Percentiles rank a stretch among this genome's conserved stretches.
phyloP scores from a whole-genome alignment of 2,888 invertebrate species.

The Drosophila quasianomalipes region DNA sequence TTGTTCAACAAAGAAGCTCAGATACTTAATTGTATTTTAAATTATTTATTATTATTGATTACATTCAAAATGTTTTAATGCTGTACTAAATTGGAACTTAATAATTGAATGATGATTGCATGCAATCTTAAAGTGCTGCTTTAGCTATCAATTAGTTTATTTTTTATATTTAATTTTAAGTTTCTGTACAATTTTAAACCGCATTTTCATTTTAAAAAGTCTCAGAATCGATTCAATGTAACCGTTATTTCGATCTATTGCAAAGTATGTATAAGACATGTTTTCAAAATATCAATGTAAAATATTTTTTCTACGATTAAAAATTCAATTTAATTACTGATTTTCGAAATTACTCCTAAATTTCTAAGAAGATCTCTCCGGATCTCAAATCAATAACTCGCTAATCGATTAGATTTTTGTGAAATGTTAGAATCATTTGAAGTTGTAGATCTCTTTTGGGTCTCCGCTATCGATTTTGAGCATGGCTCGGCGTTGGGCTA shows the following conservation, averaged over 20 bases:
- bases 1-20: not conserved
- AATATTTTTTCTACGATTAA: not conserved
- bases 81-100: too few species aligned
- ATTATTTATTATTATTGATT: not conserved
- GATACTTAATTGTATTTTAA: not conserved
- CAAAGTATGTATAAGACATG: not conserved
- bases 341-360: not conserved
- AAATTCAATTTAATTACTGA: not conserved
- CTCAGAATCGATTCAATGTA: not conserved
- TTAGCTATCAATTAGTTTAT: not conserved
- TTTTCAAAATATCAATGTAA: not conserved
- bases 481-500: conserved; percentile 54
- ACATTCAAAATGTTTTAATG: too few species aligned
- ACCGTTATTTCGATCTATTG: not conserved
- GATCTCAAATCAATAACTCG: not conserved
- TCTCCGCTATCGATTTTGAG: not conserved
- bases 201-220: not conserved
- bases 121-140: not conserved
- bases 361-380: too few species aligned
- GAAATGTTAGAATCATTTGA: not conserved
- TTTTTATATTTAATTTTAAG: not conserved
- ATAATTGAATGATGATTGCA: not conserved
- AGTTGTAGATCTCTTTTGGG: not conserved
- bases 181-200: not conserved
- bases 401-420: not conserved